Evolutionary conservation across 2,113 vertebrate species (phyloP).

Genomic region (Platycercus adscitus): DNA sequence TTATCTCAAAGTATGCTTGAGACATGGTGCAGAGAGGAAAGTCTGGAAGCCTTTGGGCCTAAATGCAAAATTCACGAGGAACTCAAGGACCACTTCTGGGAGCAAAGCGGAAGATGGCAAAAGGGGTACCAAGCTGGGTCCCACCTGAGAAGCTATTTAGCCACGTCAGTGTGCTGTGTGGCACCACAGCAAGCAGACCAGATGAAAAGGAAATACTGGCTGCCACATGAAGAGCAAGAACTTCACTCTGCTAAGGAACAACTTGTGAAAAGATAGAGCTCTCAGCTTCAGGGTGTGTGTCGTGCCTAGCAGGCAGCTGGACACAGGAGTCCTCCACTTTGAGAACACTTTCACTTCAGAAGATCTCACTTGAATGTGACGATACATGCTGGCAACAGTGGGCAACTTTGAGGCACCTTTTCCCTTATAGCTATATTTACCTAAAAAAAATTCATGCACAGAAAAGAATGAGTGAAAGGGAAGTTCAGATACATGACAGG

Average conservation of each 20-base stretch:
- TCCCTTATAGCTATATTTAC: slow-evolving; percentile 32
- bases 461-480: slow-evolving; percentile 15
- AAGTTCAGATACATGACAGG: slow-evolving; percentile 40
- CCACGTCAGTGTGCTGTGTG: fast-evolving
- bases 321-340: background rate
- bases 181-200: background rate
- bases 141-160: background rate
- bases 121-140: fast-evolving
- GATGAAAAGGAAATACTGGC: background rate
- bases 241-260: background rate
- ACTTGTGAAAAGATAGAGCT: background rate
- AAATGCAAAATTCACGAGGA: background rate
- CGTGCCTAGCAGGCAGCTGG: background rate
- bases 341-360: slow-evolving; percentile 16
- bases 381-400: background rate
- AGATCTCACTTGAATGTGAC: background rate
- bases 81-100: background rate
- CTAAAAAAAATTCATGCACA: slow-evolving; percentile 27
- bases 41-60: background rate
- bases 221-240: background rate
- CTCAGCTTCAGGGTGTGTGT: background rate
- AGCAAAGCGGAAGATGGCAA: background rate
- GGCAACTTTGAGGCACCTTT: background rate
- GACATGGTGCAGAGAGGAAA: fast-evolving
- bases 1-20: background rate